A percentile compares a stretch with the other conserved stretches of the same genome.
phyloP scores from a whole-genome alignment of 2,797 vertebrate species.

The Karalla daura region DNA sequence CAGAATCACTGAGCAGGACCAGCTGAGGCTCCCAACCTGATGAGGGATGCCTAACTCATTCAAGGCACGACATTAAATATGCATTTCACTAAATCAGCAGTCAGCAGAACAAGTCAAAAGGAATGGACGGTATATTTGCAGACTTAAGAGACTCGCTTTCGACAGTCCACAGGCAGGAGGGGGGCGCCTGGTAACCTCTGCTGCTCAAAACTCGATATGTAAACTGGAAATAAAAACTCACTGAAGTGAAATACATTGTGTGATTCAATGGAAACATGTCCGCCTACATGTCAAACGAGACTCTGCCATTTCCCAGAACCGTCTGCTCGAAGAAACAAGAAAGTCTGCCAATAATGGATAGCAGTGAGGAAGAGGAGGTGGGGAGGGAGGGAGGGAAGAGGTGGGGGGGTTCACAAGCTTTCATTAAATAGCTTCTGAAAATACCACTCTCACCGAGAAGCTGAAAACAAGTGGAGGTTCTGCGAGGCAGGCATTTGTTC shows the following conservation, averaged over 20 bases:
- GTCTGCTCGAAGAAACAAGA: slow-evolving; percentile 43
- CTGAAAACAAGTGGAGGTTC: slow-evolving; percentile 58
- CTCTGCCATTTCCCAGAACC: slow-evolving; percentile 33
- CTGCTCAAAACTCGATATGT: slow-evolving; percentile 43
- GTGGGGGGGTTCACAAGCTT: slow-evolving; percentile 35
- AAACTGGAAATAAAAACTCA: slow-evolving; percentile 53
- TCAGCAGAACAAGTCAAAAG: slow-evolving; percentile 34
- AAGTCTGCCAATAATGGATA: slow-evolving; percentile 40
- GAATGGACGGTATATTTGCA: slow-evolving; percentile 36
- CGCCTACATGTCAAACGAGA: slow-evolving; percentile 59
- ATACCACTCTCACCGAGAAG: slow-evolving; percentile 28
- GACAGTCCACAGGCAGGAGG: slow-evolving; percentile 39
- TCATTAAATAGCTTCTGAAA: slow-evolving; percentile 64
- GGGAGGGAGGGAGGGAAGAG: background rate
- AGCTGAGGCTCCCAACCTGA: slow-evolving; percentile 64
- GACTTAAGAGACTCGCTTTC: slow-evolving; percentile 48
- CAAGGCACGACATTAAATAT: slow-evolving; percentile 65
- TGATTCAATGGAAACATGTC: slow-evolving; percentile 72
- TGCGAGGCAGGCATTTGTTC: slow-evolving; percentile 49
- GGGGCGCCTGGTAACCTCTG: slow-evolving; percentile 4
- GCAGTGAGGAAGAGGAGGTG: slow-evolving; percentile 29
- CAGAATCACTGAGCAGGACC: slow-evolving; percentile 64
- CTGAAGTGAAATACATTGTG: slow-evolving; percentile 50
- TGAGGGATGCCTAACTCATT: slow-evolving; percentile 58
- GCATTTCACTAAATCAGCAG: slow-evolving; percentile 71